Base-by-base conservation (phyloP, 1,140 invertebrate species). In the Mesaphorura yosii region DNA sequence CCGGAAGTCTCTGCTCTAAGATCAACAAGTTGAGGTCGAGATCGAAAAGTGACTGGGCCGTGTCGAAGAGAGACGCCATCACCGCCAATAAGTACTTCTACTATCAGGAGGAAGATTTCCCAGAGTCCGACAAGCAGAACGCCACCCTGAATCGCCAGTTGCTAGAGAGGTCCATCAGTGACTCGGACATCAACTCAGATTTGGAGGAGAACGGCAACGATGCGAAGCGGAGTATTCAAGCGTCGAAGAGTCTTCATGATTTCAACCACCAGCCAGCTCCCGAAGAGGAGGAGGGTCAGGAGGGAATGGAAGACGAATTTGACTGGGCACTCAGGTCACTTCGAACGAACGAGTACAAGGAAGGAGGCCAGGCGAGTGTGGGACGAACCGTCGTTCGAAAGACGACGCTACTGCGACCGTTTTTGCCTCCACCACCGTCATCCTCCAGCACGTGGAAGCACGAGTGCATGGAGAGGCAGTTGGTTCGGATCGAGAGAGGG, bases 171-270 rank as follows among this genome's bases (percentile, higher is more conserved):
- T 26, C 49, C 19, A 20, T 51, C 25, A 51, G 49, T 39, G 55
- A 57, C 23, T 57, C 55, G 2, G 55, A 57, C 38, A 51, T 57
- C 14, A 59, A 55, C 41, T 59, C 53, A 7, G 51, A 51, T 26
- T 39, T 25, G 2, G 54, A 57, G n/a, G 58, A 60, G 27, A 45
- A 55, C 14, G 38, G 56, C 14, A 45, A 55, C 14, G 38, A 59
- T 15, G 49, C 49, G 34, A 40, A 12, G 2, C 42, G 44, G 23
- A 51, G 50, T 26, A 53, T 60, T 45, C 48, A 48, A 4, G 48
- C 58, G 6, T 60, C 58, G 2, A 60, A 60, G 47, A 60, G 58
- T 49, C 46, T 60, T 17, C 58, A 60, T 39, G 58, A 60, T 40
- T 56, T 60, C 22, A 55, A 60, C 17, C 49, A 53, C 45, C n/a